Percentiles rank a stretch among this genome's conserved stretches.
phyloP scores from a whole-genome alignment of 2,888 invertebrate species.

The Nineta flava region DNA sequence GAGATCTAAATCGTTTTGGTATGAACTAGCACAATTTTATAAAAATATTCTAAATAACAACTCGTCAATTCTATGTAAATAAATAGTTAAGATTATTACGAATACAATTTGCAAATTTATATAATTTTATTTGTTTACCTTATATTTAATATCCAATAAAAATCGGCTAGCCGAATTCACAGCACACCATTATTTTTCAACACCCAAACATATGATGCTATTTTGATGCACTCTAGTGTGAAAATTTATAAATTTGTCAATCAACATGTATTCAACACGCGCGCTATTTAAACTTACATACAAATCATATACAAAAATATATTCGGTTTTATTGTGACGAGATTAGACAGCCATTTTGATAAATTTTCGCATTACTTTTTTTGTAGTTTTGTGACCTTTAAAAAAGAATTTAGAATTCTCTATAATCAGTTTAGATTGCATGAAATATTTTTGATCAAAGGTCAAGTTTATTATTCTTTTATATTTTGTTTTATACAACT shows the following conservation, averaged over 20 bases:
- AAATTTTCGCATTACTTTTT: too few species aligned
- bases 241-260: neutral
- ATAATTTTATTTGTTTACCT: conserved; percentile 4
- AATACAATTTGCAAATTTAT: neutral
- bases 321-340: too few species aligned
- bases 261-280: neutral
- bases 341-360: too few species aligned
- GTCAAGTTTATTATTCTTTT: neutral
- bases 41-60: conserved; percentile 10
- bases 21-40: conserved; percentile 18
- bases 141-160: conserved; percentile 5
- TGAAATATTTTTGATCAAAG: too few species aligned
- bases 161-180: conserved; percentile 8
- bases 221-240: neutral
- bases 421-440: too few species aligned
- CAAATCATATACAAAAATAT: too few species aligned
- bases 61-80: neutral
- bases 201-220: conserved; percentile 28
- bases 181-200: conserved; percentile 27
- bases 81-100: neutral
- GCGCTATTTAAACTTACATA: conserved; percentile 1
- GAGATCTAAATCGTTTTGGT: conserved; percentile 23
- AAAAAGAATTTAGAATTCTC: neutral
- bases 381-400: too few species aligned
- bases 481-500: neutral